phyloP scores from a whole-genome alignment of 2,888 invertebrate species.

The Arctia plantaginis region DNA sequence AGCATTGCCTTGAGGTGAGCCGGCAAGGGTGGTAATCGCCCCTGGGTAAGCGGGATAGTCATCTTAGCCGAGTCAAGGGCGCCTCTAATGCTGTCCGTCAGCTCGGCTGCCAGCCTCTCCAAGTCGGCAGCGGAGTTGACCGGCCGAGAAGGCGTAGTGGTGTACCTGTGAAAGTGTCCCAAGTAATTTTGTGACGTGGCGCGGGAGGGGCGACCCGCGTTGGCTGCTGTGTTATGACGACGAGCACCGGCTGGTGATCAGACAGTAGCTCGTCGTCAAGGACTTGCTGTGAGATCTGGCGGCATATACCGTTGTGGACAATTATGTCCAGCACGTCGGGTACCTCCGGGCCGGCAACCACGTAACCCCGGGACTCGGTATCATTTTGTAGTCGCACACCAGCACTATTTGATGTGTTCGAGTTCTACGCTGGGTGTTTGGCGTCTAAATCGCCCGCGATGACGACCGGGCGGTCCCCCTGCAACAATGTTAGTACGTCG shows the following conservation, averaged over 20 bases:
- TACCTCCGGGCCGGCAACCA: constrained; percentile 7
- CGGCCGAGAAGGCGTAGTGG: neutral
- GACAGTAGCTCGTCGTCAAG: constrained; percentile 1
- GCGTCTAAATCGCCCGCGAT: too few relatives aligned
- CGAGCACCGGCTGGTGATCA: constrained; percentile 7
- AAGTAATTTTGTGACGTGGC: neutral
- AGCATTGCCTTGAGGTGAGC: neutral
- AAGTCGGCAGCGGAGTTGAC: neutral
- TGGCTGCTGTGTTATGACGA: neutral
- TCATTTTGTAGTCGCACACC: neutral
- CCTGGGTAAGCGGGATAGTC: neutral
- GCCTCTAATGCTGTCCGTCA: constrained; percentile 60
- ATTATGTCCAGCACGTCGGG: constrained; percentile 11
- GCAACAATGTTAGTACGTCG: too few relatives aligned
- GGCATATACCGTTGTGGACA: neutral
- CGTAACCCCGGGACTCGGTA: constrained; percentile 1
- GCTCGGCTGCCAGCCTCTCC: neutral
- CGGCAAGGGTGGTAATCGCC: neutral
- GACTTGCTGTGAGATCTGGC: neutral
- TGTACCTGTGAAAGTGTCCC: neutral
- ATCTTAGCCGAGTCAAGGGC: constrained; percentile 59
- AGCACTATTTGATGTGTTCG: too few relatives aligned
- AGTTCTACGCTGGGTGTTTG: too few relatives aligned
- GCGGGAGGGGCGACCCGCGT: neutral
- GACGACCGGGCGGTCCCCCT: too few relatives aligned